Base-by-base conservation (phyloP, 2,888 invertebrate species). In the Drosophila paracracens region DNA sequence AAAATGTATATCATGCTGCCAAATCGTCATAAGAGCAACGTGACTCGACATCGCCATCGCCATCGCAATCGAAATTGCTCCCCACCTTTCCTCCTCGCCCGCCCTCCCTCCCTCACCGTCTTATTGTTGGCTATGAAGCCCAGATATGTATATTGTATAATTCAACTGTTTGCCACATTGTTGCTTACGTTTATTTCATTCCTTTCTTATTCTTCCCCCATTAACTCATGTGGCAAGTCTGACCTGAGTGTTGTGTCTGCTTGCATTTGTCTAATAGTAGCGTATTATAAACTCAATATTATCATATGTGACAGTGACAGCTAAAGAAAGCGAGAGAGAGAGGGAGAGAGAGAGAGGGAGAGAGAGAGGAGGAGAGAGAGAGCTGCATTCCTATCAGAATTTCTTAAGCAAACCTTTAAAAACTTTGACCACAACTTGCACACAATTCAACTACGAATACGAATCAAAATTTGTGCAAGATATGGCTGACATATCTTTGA, bases 1-100 rank as follows among this genome's bases (percentile, higher is more conserved):
- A 76, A 76, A 78, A 58, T 66, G 70, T 65, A 67, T 59, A 67
- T 77, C 81, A 77, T 67, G 70, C 70, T 70, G 57, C 80, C 75
- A 54, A 74, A 74, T 61, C 51, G 68, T 69, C 76, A 63, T 63
- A 58, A 58, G 59, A 68, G 66, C 63, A 77, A 65, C 76, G 65
- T 80, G 76, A 76, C 81, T 77, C 29, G 70, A 48, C 52, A 56
- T 54, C 46, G 29, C 21, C 65, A 31, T 21, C 2, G 11, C 2
- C 56, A 56, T 36, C 52, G 8, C 1, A 7, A 29, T 18, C 33
- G 35, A 21, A 16, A 2, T 21, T 16, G 10, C 5, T n/a, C 27
- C 16, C 35, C 53, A 21, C 7, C 43, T 21, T 13, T 33, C 8
- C 13, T 3, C 35, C 16, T 13, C 21, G 25, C 1, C 10, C 31